Base-by-base conservation (phyloP, 2,888 invertebrate species). In the Muscina levida region DNA sequence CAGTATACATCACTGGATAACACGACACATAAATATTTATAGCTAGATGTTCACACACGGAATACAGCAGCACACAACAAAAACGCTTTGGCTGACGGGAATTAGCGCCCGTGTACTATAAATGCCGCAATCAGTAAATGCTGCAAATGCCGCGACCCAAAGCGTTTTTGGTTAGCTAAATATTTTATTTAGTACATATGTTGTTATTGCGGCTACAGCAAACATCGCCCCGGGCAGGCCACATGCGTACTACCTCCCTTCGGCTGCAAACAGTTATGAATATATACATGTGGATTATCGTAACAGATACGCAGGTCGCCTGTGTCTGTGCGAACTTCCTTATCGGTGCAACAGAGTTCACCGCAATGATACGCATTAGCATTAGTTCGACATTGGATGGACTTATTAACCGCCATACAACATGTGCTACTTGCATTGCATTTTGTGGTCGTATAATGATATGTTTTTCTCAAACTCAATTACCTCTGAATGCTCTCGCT, bases 371-470 rank as follows among this genome's bases (percentile, higher is more conserved):
- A 37, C 66, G 62, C 65, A 75, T 75, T 79, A 1, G 53, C 53
- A 53, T 62, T 80, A 77, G 71, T 81, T 77, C 77, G 62, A 74
- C 66, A 74, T 81, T 81, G 74, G 74, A 81, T 71, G 57, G 71
- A 74, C 71, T 81, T 81, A 81, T 77, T 74, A 77, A 77, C 80
- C 80, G 74, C 80, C 62, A 81, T 77, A 81, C 80, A 81, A 81
- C 80, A 81, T 81, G 80, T 81, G 80, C 74, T 71, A 81, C 71
- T 77, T 53, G 80, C 80, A 77, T 51, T 42, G 71, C 37, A 72
- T 74, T 81, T 71, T 81, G 80, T 59, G 77, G 77, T 81, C 17
- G 56, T 19, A 71, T 59, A 77, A 71, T 74, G 51, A 74, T 72
- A 81, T 71, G 71, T 71, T 78, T 74, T 46, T 68, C 53, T 71